Evolutionary conservation across 1,140 invertebrate genomes (phyloP).

Genomic region (Chlorops oryzae): DNA sequence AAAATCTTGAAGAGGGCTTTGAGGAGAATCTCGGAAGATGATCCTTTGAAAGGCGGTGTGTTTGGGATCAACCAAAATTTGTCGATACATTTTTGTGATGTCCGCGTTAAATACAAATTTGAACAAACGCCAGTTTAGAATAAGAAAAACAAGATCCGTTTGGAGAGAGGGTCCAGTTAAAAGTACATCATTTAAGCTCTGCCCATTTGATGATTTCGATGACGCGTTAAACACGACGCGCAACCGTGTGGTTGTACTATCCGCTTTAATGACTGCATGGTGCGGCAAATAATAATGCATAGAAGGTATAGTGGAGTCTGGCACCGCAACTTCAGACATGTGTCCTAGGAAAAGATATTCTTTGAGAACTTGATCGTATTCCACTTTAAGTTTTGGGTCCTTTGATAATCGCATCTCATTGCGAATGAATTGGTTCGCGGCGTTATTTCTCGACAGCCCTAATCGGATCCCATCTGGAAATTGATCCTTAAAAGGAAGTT

Average conservation of each 20-base stretch:
- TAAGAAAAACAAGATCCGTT: too few relatives aligned
- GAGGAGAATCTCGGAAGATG: too few relatives aligned
- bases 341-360: not conserved
- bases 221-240: conserved; percentile 1
- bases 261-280: too few relatives aligned
- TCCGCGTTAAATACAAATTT: too few relatives aligned
- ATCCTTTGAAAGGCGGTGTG: not conserved
- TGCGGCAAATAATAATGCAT: not conserved
- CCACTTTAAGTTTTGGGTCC: not conserved
- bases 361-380: not conserved
- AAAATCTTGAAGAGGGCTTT: too few relatives aligned
- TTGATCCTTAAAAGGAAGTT: not conserved
- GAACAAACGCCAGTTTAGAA: too few relatives aligned
- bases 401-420: not conserved
- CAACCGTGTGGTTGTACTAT: not conserved
- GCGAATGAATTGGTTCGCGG: not conserved
- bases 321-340: not conserved
- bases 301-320: too few relatives aligned
- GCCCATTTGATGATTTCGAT: not conserved
- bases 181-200: too few relatives aligned
- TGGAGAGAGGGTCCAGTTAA: too few relatives aligned
- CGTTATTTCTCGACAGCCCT: not conserved
- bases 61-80: not conserved
- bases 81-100: conserved; percentile 3
- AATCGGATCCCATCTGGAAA: not conserved